These are phyloP conservation scores for Himalopsyche japonica DNA, from an alignment of 2,888 invertebrate species.

Conservation along the genomic window DNA sequence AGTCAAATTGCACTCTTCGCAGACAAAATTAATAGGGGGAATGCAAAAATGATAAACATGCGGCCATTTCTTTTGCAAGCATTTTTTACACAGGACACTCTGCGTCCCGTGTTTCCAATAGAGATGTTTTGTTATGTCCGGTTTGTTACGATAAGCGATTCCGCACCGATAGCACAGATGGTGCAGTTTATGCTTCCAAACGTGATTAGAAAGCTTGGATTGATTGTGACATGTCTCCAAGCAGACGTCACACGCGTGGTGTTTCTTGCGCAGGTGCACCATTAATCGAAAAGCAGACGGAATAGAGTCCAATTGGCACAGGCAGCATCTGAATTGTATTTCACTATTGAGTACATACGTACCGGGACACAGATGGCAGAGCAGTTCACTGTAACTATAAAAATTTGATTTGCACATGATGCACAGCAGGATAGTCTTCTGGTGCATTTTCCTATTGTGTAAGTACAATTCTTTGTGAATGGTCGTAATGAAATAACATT, in stretches of 20 bases:
- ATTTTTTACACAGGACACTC: conserved; percentile 81
- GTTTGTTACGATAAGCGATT: conserved; percentile 84
- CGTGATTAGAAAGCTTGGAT: conserved; percentile 79
- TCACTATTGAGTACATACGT: conserved; percentile 65
- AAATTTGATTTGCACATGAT: conserved; percentile 87
- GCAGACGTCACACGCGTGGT: conserved; percentile 86
- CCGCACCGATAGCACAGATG: conserved; percentile 87
- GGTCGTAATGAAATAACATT: conserved; percentile 76
- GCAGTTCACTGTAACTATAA: conserved; percentile 83
- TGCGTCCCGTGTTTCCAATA: conserved; percentile 94
- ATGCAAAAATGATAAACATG: conserved; percentile 90
- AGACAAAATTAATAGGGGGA: conserved; percentile 75
- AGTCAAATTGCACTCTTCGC: conserved; percentile 78
- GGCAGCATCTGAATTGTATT: conserved; percentile 78
- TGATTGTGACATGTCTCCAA: conserved; percentile 81
- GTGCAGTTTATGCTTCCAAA: conserved; percentile 88
- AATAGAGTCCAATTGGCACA: conserved; percentile 75
- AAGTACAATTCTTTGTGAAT: conserved; percentile 84
- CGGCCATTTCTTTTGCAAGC: conserved; percentile 89
- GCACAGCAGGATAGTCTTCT: conserved; percentile 79
- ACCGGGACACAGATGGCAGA: conserved; percentile 87
- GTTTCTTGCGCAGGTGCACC: conserved; percentile 84
- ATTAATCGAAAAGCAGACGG: conserved; percentile 87
- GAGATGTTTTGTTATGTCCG: conserved; percentile 85
- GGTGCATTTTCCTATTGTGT: conserved; percentile 85